Evolutionary conservation across 1,140 invertebrate genomes (phyloP), one percentile per base, ranked within the genome.

Genomic region (Zaprionus vittiger): DNA sequence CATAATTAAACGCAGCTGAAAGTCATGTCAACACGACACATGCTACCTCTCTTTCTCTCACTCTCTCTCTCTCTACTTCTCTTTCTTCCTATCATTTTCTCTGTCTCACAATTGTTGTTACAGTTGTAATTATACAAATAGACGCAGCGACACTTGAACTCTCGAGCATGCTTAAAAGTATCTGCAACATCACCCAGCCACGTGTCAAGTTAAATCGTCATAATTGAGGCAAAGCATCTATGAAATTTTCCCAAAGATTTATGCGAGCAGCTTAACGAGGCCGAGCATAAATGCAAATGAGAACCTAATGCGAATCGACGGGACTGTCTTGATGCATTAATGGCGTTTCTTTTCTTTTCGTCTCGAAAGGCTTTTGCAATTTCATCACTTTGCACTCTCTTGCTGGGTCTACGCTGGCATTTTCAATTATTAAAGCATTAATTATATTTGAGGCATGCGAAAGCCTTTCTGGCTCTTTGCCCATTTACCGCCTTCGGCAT

Each of bases 401-500:
- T 31, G 54, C 56, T 26, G 31, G 54, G 11, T 60, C 11, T 66
- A 49, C 63, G 47, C 38, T 59, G 38, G 37, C 34, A 62, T 22
- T 79, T 85, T 83, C 67, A 87, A 89, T 83, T 87, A 83, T 87
- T 77, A 70, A 89, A 73, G 74, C 73, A 87, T 81, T 89, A 87
- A 86, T 86, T 87, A 87, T 78, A 80, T 87, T 62, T 57, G 66
- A 54, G 68, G 12, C 47, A 52, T 37, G 61, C 56, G 66, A 64
- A 77, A 62, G 28, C 24, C 41, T 47, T 47, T 61, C 44, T 15
- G 28, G 49, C 22, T 52, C 52, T 71, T 78, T 59, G 62, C 57
- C 76, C 65, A 54, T 81, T 67, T 49, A 20, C 22, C 9, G 24
- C 64, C 72, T 72, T 31, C 17, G 54, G 65, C 76, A 64, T 15